Evolutionary conservation across 2,888 invertebrate species (phyloP), one percentile per base, ranked within the genome.

Genomic region (Calliphora vomitoria): DNA sequence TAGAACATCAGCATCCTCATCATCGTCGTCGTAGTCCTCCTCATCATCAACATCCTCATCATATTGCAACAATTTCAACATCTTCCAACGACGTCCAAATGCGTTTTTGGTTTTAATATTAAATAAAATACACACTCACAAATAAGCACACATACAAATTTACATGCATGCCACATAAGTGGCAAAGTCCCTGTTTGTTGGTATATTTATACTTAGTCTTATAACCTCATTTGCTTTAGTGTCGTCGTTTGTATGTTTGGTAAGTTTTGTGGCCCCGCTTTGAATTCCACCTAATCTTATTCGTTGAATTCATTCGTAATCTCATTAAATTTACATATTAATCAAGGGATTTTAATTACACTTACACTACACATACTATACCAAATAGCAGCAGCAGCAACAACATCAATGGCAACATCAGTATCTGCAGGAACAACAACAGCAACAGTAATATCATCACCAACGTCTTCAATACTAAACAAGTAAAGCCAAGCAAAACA

Each of bases 281-380:
- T 91, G 92, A 90, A 91, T 92, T 92, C 95, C 87, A 82, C 78
- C 96, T 93, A 93, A 93, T 93, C 96, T 96, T 96, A 96, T 97
- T 97, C 96, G 96, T 95, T 96, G 96, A 96, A 97, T 97, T 97
- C 93, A 97, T 97, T 97, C 93, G 97, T 97, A 97, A 97, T 97
- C 97, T 97, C 97, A 97, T 97, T 97, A 97, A 97, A 97, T 97
- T 97, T 97, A 97, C 97, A 97, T 97, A 97, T 97, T 97, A 97
- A 97, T 97, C 97, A 97, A 97, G 97, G 97, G 97, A 97, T 97
- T 97, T 97, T 97, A 97, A 97, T 97, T 97, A 97, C 97, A 96
- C 96, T 95, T 96, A 95, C 93, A 93, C 93, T 92, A 92, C 95
- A 90, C 72, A 79, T 50, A 62, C 81, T 35, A 72, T 0, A 75